Evolutionary conservation across 2,113 vertebrate genomes (phyloP).

Genomic region (Melanerpes aurifrons): DNA sequence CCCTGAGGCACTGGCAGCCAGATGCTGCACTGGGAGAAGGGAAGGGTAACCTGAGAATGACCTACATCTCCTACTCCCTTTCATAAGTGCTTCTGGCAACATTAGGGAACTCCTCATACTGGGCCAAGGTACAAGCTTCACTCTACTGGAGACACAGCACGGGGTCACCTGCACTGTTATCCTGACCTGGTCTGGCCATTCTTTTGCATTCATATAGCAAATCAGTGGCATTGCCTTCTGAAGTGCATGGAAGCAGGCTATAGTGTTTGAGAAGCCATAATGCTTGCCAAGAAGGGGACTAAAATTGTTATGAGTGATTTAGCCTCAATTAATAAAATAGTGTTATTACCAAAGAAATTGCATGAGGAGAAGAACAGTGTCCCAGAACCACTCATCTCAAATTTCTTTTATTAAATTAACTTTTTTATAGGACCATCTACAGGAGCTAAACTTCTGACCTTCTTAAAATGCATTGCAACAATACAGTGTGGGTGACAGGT

Average conservation of each 20-base stretch:
- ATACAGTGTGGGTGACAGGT: not conserved
- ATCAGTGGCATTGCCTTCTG: not conserved
- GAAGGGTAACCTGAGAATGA: not conserved
- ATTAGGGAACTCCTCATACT: not conserved
- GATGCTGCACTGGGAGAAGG: not conserved
- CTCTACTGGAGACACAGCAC: not conserved
- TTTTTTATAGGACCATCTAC: not conserved
- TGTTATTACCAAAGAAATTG: not conserved
- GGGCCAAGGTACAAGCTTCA: not conserved
- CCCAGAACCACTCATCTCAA: accelerated
- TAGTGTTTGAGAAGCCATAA: not conserved
- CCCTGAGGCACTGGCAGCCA: not conserved
- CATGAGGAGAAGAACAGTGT: not conserved
- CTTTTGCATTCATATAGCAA: not conserved
- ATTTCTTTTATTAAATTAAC: not conserved
- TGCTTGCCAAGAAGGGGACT: not conserved
- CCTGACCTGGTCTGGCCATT: not conserved
- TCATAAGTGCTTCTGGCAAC: conserved; percentile 34
- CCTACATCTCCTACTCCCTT: not conserved
- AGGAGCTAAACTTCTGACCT: not conserved
- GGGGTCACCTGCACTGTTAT: conserved; percentile 18
- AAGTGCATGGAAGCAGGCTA: not conserved
- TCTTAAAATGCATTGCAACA: not conserved
- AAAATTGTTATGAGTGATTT: not conserved
- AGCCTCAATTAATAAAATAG: not conserved